These are phyloP conservation scores for Aspidoscelis tigris DNA, from an alignment of 2,113 vertebrate genomes.

Conservation along the genomic window DNA sequence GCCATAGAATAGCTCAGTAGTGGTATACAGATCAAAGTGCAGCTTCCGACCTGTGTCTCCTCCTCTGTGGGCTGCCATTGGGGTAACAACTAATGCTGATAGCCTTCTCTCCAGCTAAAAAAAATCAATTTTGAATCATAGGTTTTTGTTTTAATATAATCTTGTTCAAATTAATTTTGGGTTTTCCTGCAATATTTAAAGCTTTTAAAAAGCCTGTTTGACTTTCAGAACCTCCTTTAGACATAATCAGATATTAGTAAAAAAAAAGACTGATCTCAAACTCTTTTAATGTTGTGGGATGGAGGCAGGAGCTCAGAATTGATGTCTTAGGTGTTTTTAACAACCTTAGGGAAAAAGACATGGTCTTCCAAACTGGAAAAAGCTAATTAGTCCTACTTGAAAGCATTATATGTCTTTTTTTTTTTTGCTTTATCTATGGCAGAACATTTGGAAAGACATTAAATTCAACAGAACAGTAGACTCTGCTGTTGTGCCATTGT, in stretches of 20 bases:
- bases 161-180: slow-evolving; percentile 9
- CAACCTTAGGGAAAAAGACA: background rate
- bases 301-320: background rate
- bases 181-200: background rate
- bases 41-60: too few relatives aligned
- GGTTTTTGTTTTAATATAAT: background rate
- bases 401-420: background rate
- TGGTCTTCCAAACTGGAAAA: background rate
- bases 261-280: background rate
- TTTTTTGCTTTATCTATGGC: background rate
- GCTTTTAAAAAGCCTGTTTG: background rate
- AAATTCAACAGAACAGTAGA: background rate
- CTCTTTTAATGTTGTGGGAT: background rate
- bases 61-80: too few relatives aligned
- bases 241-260: background rate
- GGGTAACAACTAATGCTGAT: background rate
- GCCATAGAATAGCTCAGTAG: too few relatives aligned
- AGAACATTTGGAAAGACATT: slow-evolving; percentile 12
- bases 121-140: slow-evolving; percentile 1
- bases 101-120: background rate
- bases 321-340: background rate
- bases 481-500: background rate
- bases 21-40: too few relatives aligned
- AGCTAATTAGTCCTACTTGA: background rate
- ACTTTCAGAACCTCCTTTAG: background rate